A percentile compares a stretch with the other conserved stretches of the same genome.
These are phyloP conservation scores for Palythoa grandis DNA, from an alignment of 92 coral and sea anemone species.

Conservation along the genomic window DNA sequence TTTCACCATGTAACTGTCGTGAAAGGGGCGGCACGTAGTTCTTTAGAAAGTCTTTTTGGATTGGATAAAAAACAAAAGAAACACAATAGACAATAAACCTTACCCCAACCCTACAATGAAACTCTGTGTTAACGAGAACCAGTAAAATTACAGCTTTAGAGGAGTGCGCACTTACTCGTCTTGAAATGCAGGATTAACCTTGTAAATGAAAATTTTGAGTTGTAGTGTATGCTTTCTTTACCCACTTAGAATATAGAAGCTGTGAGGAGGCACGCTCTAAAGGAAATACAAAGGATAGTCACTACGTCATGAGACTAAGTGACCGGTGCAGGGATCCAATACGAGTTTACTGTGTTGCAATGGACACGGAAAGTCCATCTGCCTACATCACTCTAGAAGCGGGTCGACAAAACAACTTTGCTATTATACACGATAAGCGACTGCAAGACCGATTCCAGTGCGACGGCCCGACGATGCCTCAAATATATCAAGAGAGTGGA, in stretches of 20 bases:
- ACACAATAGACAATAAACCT: no score
- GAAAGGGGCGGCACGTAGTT: no score
- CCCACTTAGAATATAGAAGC: slow-evolving; percentile 70
- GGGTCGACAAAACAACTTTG: slow-evolving; percentile 85
- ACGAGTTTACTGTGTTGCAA: slow-evolving; percentile 85
- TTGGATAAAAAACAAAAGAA: no score
- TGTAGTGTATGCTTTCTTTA: neutral
- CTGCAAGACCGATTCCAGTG: slow-evolving; percentile 87
- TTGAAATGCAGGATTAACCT: neutral
- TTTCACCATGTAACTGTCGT: neutral
- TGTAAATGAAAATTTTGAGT: no score
- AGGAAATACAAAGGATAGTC: slow-evolving; percentile 84
- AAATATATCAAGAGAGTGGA: slow-evolving; percentile 81
- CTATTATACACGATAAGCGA: slow-evolving; percentile 76
- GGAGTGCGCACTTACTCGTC: no score
- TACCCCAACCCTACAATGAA: no score
- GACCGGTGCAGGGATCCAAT: slow-evolving; percentile 82
- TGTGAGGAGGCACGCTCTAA: slow-evolving; percentile 82
- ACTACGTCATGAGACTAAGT: slow-evolving; percentile 77
- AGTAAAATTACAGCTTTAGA: no score
- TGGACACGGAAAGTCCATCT: slow-evolving; percentile 64
- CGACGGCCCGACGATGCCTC: slow-evolving; percentile 69
- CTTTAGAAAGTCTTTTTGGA: no score
- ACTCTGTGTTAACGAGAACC: no score
- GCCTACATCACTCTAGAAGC: slow-evolving; percentile 84